phyloP scores from a whole-genome alignment of 2,888 invertebrate species.

The Polia nebulosa region DNA sequence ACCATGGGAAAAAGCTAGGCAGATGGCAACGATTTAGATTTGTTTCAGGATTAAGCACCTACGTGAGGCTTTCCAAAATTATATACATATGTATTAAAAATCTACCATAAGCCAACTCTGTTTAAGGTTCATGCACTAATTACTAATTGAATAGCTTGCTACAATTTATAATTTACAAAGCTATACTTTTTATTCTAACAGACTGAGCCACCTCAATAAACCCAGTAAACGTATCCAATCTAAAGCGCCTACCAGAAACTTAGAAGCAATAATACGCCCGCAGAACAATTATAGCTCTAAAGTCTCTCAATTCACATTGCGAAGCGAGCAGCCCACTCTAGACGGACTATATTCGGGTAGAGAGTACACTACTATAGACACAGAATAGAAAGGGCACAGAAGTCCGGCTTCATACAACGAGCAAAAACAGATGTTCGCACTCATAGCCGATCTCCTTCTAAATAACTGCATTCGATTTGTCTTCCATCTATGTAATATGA shows the following conservation, averaged over 20 bases:
- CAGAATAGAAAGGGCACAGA: neutral
- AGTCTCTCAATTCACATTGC: conserved; percentile 25
- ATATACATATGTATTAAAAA: too few relatives aligned
- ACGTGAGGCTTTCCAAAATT: too few relatives aligned
- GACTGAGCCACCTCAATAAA: neutral
- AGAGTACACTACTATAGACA: neutral
- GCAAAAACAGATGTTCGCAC: neutral
- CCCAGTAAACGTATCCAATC: neutral
- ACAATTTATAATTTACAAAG: too few relatives aligned
- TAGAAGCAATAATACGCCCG: conserved; percentile 53
- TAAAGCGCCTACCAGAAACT: conserved; percentile 48
- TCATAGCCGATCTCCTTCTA: too few relatives aligned
- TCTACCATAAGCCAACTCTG: too few relatives aligned
- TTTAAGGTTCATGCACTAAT: too few relatives aligned
- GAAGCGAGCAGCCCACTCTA: conserved; percentile 31
- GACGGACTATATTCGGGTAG: conserved; percentile 37
- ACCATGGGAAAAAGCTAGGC: too few relatives aligned
- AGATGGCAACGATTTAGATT: too few relatives aligned
- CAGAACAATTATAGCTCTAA: conserved; percentile 39
- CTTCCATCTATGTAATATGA: too few relatives aligned
- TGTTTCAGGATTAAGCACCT: too few relatives aligned
- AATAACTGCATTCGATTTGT: too few relatives aligned
- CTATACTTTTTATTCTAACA: neutral
- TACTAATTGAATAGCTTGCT: too few relatives aligned
- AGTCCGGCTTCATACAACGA: neutral